Evolutionary conservation across 2,113 vertebrate genomes (phyloP).

Genomic region (Ctenomys sociabilis): DNA sequence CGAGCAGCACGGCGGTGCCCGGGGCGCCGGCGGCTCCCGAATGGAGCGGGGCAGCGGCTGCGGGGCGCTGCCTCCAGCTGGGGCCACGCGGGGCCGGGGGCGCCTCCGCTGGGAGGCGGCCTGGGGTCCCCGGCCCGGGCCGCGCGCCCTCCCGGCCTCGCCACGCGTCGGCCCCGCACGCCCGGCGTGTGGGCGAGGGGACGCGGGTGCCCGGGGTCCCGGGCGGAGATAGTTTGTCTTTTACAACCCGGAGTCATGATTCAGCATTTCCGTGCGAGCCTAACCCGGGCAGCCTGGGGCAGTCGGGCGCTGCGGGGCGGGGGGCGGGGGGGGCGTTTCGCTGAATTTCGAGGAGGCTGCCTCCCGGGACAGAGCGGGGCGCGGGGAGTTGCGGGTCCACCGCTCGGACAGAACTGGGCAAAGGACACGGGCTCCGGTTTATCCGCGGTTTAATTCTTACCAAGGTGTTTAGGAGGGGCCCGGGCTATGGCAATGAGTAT

Average conservation of each 20-base stretch:
- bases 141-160: background rate
- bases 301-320: background rate
- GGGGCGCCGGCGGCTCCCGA: too few relatives aligned
- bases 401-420: background rate
- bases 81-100: too few relatives aligned
- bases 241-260: slow-evolving; percentile 72
- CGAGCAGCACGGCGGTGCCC: background rate
- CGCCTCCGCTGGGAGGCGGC: background rate
- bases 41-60: background rate
- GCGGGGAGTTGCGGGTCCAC: too few relatives aligned
- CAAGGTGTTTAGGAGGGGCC: background rate
- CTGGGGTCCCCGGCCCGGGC: background rate
- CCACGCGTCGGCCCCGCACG: background rate
- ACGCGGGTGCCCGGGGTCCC: background rate
- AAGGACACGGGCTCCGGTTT: background rate
- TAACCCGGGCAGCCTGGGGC: background rate
- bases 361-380: too few relatives aligned
- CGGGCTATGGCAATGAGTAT: background rate
- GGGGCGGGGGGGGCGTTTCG: slow-evolving; percentile 7
- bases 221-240: slow-evolving; percentile 44
- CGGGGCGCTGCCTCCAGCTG: too few relatives aligned
- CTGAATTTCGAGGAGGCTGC: background rate
- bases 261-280: slow-evolving; percentile 77
- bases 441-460: background rate
- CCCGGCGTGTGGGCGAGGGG: background rate